Evolutionary conservation across 2,113 vertebrate genomes (phyloP).

Genomic region (Cairina moschata): DNA sequence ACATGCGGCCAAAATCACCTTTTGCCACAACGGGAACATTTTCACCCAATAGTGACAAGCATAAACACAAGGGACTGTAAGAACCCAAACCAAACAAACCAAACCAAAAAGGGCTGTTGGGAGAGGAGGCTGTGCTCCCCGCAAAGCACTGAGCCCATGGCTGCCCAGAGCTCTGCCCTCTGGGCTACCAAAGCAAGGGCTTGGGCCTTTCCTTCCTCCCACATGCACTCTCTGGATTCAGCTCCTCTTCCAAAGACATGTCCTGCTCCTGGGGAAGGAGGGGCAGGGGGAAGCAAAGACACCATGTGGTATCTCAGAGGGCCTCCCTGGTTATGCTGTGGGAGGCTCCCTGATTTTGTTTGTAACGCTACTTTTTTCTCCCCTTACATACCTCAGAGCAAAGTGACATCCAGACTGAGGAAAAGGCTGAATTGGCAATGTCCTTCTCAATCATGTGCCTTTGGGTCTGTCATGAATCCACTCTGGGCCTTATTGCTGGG

Average conservation of each 20-base stretch:
- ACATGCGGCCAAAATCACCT: conserved; percentile 73
- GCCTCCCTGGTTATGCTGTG: background rate
- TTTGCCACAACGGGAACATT: conserved; percentile 38
- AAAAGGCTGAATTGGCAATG: background rate
- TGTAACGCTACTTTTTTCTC: accelerated
- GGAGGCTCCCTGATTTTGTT: background rate
- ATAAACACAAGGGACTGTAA: conserved; percentile 43
- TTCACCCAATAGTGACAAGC: conserved; percentile 51
- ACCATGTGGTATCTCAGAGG: background rate
- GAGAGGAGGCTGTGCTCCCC: background rate
- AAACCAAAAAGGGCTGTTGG: conserved; percentile 5
- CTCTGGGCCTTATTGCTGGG: background rate
- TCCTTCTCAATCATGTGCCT: background rate
- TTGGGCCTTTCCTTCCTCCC: background rate
- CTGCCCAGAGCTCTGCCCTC: background rate
- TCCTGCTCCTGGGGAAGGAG: background rate
- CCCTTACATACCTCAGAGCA: conserved; percentile 22
- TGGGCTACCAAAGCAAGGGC: background rate
- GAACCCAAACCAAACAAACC: background rate
- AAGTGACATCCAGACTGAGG: background rate
- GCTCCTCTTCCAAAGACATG: background rate
- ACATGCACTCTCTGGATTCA: background rate
- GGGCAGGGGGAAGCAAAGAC: background rate
- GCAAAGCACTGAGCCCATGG: background rate
- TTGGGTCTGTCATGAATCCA: background rate